Percentiles rank a stretch among this genome's conserved stretches.
These are phyloP conservation scores for Calliphora vomitoria DNA, from an alignment of 2,888 invertebrate species.

Conservation along the genomic window DNA sequence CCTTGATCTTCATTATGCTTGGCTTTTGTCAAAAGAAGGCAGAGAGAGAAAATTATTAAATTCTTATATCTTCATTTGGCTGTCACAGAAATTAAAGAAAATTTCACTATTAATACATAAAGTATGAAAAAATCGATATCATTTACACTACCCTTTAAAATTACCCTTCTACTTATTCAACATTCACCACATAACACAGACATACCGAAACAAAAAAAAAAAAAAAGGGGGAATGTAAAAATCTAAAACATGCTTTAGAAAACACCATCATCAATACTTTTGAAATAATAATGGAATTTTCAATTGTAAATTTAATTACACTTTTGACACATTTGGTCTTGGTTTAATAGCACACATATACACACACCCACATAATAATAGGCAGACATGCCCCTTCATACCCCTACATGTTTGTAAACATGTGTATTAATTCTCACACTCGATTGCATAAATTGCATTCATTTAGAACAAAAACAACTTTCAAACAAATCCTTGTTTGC, in stretches of 20 bases:
- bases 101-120: no score
- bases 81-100: no score
- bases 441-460: conserved; percentile 41
- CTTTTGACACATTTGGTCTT: conserved; percentile 72
- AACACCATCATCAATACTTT: conserved; percentile 37
- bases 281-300: conserved; percentile 69
- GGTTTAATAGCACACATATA: conserved; percentile 17
- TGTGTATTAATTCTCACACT: conserved; percentile 65
- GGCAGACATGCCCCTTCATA: background rate
- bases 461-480: conserved; percentile 22
- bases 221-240: background rate
- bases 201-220: background rate
- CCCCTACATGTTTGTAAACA: conserved; percentile 41
- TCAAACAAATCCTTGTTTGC: conserved; percentile 31
- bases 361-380: conserved; percentile 32
- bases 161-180: no score
- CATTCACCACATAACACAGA: no score
- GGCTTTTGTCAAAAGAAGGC: no score
- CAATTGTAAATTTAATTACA: conserved; percentile 71
- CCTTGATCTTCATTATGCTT: no score
- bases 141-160: background rate
- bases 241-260: conserved; percentile 36
- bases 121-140: background rate
- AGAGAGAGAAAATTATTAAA: no score
- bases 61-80: no score